phyloP scores from a whole-genome alignment of 2,797 vertebrate genomes.

The Pseudochromis fuscus region DNA sequence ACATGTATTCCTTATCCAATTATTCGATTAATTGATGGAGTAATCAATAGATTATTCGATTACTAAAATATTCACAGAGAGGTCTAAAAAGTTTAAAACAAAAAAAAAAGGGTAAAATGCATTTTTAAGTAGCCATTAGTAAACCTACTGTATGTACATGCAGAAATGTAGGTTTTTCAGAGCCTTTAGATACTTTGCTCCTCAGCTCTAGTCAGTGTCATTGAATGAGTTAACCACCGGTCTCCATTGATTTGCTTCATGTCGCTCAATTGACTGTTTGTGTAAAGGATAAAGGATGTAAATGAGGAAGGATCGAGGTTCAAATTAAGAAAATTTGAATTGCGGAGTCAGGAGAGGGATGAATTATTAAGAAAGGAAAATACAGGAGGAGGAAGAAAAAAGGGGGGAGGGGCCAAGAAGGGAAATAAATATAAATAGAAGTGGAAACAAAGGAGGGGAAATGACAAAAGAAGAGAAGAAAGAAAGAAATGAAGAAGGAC shows the following conservation, averaged over 20 bases:
- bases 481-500: conserved; percentile 55
- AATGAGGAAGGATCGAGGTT: not conserved
- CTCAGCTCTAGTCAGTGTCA: too few species aligned
- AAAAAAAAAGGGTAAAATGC: too few species aligned
- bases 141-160: too few species aligned
- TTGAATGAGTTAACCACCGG: not conserved
- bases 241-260: not conserved
- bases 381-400: too few species aligned
- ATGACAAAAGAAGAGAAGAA: conserved; percentile 34
- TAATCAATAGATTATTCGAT: too few species aligned
- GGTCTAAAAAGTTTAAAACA: too few species aligned
- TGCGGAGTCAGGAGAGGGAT: conserved; percentile 21
- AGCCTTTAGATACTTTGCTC: too few species aligned
- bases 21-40: too few species aligned
- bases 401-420: conserved; percentile 1
- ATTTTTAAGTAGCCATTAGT: too few species aligned
- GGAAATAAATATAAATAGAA: conserved; percentile 31
- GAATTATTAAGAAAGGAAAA: conserved; percentile 29
- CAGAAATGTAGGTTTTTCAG: too few species aligned
- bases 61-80: too few species aligned
- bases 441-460: conserved; percentile 7
- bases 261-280: conserved; percentile 18
- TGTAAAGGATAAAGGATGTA: conserved; percentile 16
- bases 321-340: conserved; percentile 34
- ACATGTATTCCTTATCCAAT: too few species aligned